Conservation (phyloP, 2,797 vertebrate species). For the Tolypeutes matacus region DNA sequence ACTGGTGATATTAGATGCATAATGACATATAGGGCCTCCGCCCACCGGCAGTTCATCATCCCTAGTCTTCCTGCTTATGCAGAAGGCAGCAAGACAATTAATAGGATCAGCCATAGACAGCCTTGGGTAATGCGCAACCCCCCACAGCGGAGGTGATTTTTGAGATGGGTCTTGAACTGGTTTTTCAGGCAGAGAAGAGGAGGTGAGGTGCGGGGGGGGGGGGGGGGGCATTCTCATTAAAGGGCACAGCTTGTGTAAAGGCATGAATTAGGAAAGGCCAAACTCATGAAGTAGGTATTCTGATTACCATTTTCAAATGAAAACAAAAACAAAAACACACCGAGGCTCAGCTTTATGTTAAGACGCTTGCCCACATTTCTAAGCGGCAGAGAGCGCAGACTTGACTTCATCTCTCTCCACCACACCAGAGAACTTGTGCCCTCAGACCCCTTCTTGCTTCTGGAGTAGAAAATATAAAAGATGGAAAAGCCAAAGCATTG, state of each 20-base stretch:
- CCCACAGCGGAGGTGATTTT: not conserved
- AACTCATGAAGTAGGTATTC: not conserved
- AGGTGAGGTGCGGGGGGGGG: not conserved
- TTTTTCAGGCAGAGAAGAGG: not conserved
- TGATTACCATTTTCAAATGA: not conserved
- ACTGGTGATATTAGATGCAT: not conserved
- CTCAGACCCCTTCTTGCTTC: not conserved
- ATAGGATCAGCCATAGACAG: not conserved
- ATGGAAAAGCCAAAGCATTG: not conserved
- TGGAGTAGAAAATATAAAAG: not conserved
- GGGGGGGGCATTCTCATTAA: not conserved
- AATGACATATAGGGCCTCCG: not conserved
- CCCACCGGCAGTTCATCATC: not conserved
- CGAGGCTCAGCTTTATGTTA: not conserved
- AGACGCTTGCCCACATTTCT: not conserved
- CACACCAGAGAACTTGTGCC: not conserved
- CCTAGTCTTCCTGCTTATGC: not conserved
- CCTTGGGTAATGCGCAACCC: not conserved
- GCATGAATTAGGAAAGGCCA: not conserved
- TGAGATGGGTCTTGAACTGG: constrained; percentile 14
- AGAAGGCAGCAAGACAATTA: not conserved
- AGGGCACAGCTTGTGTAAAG: not conserved
- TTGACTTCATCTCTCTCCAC: not conserved
- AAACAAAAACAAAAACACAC: not conserved
- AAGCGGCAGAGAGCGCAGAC: not conserved